Evolutionary conservation across 2,888 invertebrate species (phyloP).

Genomic region (Clistopyga incitator): DNA sequence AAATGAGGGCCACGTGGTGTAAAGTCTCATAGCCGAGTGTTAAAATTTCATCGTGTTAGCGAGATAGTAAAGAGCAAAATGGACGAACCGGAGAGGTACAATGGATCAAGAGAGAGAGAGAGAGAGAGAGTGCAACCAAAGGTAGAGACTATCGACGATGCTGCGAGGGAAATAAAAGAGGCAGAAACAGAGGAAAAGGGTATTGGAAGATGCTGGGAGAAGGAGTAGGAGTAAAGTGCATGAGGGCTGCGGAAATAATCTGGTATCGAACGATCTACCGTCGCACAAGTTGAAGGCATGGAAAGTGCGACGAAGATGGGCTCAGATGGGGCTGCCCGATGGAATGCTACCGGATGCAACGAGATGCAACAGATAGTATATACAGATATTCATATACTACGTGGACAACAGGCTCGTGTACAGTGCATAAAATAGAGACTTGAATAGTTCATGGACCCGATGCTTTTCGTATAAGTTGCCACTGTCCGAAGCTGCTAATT

Average conservation of each 20-base stretch:
- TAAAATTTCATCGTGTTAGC: constrained; percentile 42
- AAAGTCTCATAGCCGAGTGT: constrained; percentile 30
- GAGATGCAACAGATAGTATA: constrained; percentile 49
- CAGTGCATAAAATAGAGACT: not conserved
- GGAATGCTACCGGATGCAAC: constrained; percentile 24
- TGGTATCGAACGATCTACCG: constrained; percentile 34
- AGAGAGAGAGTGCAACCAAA: constrained; percentile 1
- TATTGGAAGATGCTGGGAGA: not conserved
- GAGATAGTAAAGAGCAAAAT: not conserved
- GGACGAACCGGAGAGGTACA: not conserved
- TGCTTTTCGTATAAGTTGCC: not conserved
- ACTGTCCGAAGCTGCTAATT: not conserved
- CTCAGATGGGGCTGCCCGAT: not conserved
- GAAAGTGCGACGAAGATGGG: not conserved
- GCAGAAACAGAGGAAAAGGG: not conserved
- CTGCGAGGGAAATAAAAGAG: not conserved
- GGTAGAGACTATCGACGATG: not conserved
- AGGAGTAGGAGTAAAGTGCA: not conserved
- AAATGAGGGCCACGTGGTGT: not conserved
- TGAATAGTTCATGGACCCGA: not conserved
- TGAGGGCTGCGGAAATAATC: constrained; percentile 34
- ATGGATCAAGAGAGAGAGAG: not conserved
- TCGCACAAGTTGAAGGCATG: not conserved
- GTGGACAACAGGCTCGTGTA: constrained; percentile 1
- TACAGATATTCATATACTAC: constrained; percentile 14